Evolutionary conservation across 1,140 invertebrate genomes (phyloP).

Genomic region (Sesamia nonagrioides): DNA sequence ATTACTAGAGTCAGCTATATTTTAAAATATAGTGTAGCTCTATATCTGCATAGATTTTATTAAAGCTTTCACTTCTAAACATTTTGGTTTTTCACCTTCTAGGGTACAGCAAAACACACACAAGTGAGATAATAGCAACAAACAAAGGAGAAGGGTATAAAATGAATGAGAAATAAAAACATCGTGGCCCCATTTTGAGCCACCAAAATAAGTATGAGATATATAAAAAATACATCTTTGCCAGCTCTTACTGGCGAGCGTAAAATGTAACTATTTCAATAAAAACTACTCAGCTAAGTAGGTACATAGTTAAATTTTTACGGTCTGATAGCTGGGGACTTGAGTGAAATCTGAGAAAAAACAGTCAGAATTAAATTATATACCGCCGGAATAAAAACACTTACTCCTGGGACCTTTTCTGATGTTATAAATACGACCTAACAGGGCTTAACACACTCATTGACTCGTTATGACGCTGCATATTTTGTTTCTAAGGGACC

Average conservation of each 20-base stretch:
- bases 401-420: not conserved
- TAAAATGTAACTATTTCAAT: conserved; percentile 36
- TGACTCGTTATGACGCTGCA: not conserved
- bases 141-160: not conserved
- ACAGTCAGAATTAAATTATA: not conserved
- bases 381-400: not conserved
- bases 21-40: too few relatives aligned
- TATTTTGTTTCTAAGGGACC: not conserved
- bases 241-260: conserved; percentile 18
- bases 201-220: conserved; percentile 33
- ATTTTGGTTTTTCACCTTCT: not conserved
- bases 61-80: not conserved
- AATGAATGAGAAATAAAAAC: conserved; percentile 37
- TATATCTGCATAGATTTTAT: not conserved
- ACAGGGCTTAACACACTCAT: not conserved
- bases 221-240: conserved; percentile 33
- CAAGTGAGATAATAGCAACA: too few relatives aligned
- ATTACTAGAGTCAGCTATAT: too few relatives aligned
- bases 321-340: conserved; percentile 6
- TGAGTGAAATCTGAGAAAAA: conserved; percentile 20
- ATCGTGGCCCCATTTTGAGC: conserved; percentile 11
- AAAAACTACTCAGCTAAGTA: conserved; percentile 38
- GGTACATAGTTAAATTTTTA: conserved; percentile 39
- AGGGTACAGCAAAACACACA: not conserved
- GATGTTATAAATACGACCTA: not conserved